phyloP scores from a whole-genome alignment of 2,113 vertebrate species.

The Leuciscus idus region DNA sequence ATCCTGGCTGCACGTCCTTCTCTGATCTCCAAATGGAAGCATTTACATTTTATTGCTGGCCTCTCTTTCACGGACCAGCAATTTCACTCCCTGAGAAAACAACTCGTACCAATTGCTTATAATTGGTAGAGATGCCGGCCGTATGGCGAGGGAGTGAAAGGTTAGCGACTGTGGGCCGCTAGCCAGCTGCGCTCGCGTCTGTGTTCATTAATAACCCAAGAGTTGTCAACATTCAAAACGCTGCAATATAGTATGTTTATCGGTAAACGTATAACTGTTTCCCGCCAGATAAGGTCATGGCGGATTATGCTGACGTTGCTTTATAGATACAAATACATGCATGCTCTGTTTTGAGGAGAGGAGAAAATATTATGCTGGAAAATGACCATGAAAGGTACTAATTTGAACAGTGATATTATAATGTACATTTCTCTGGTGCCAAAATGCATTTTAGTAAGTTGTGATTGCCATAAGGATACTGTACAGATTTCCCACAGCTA shows the following conservation, averaged over 20 bases:
- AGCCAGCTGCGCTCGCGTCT: slow-evolving; percentile 83
- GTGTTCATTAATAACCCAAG: slow-evolving; percentile 61
- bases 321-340: background rate
- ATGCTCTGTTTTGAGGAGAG: slow-evolving; percentile 2
- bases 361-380: slow-evolving; percentile 5
- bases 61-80: slow-evolving; percentile 74
- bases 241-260: slow-evolving; percentile 56
- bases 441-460: background rate
- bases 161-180: slow-evolving; percentile 68
- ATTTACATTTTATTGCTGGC: slow-evolving; percentile 78
- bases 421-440: background rate
- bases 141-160: slow-evolving; percentile 73
- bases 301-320: background rate
- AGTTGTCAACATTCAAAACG: slow-evolving; percentile 33
- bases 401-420: background rate
- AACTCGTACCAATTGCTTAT: slow-evolving; percentile 85
- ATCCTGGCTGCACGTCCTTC: background rate
- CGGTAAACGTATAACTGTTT: slow-evolving; percentile 9
- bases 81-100: slow-evolving; percentile 85
- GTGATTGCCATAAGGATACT: background rate
- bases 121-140: slow-evolving; percentile 80
- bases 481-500: slow-evolving; percentile 14
- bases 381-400: background rate
- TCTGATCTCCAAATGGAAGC: slow-evolving; percentile 78
- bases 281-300: background rate